Base-by-base conservation (phyloP, 2,113 vertebrate genomes). In the Zapus hudsonius region DNA sequence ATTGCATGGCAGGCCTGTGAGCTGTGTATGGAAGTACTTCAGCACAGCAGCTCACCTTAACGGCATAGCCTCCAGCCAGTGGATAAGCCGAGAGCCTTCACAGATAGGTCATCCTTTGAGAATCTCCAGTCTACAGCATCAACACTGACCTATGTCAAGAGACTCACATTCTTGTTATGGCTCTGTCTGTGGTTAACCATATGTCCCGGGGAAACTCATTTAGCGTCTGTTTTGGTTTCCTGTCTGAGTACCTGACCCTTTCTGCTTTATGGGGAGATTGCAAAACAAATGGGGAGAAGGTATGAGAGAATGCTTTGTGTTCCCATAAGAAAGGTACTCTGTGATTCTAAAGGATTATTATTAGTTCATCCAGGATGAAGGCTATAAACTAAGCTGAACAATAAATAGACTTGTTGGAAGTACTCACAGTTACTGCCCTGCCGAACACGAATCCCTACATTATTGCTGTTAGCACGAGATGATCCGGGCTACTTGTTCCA, bases 171-270 rank as follows among this genome's bases (percentile, higher is more conserved):
- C 76, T 79, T 94, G 94, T 95, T 91, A 87, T 44, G 78, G 84
- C 92, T 94, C 89, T 91, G 96, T 96, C 89, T 93, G 87, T 93
- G 87, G 81, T 73, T 95, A 85, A 85, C 93, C 89, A 20, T 93
- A 87, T 82, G 93, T 95, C 92, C 87, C 11, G 4, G 59, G 87
- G 95, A 96, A 95, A 94, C 73, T 75, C 87, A 83, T 95, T 95
- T 73, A 94, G 81, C 7, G 10, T 96, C 92, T 95, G 93, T 90
- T 94, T 72, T 87, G 81, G 95, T 95, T 96, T 96, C 95, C 93
- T 96, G 95, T 97, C 94, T 95, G 95, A 95, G 95, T 93, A 95
- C 89, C 87, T 95, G 96, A 95, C 93, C 72, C 91, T 92, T 93
- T 73, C 89, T 90, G 72, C 42, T 91, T 94, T 91, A 85, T 36